These are phyloP conservation scores for Tenthredo livida DNA, from an alignment of 2,888 invertebrate species.

Conservation along the genomic window DNA sequence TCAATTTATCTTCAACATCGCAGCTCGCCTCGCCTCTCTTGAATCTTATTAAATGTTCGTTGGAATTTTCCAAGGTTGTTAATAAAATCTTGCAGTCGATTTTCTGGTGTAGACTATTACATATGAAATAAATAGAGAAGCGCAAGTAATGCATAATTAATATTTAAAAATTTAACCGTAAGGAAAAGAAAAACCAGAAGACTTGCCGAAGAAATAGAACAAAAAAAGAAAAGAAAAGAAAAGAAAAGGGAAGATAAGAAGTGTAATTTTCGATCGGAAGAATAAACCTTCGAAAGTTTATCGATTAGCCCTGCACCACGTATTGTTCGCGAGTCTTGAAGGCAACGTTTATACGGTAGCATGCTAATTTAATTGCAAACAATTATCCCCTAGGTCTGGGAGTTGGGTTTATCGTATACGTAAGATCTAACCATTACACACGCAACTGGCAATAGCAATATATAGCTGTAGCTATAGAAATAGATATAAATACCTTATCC, in stretches of 20 bases:
- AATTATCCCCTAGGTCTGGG: neutral
- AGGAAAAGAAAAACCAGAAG: neutral
- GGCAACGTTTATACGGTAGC: slow-evolving; percentile 41
- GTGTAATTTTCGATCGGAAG: neutral
- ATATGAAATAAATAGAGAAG: neutral
- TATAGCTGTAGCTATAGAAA: neutral
- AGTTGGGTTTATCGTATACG: neutral
- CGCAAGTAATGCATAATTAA: neutral
- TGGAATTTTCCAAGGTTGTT: neutral
- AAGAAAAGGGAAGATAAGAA: neutral
- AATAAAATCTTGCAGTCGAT: neutral
- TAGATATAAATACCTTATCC: neutral
- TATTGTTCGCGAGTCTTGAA: neutral
- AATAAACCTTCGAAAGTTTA: slow-evolving; percentile 11
- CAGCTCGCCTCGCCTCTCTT: neutral
- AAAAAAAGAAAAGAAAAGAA: neutral
- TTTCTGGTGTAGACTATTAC: neutral
- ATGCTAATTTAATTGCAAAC: slow-evolving; percentile 38
- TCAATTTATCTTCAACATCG: neutral
- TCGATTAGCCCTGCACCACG: neutral
- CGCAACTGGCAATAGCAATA: neutral
- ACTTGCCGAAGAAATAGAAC: neutral
- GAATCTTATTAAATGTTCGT: neutral
- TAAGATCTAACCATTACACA: slow-evolving; percentile 22
- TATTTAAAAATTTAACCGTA: neutral